These are phyloP conservation scores for Tetanocera ferruginea DNA, from an alignment of 2,888 invertebrate species.

Conservation along the genomic window DNA sequence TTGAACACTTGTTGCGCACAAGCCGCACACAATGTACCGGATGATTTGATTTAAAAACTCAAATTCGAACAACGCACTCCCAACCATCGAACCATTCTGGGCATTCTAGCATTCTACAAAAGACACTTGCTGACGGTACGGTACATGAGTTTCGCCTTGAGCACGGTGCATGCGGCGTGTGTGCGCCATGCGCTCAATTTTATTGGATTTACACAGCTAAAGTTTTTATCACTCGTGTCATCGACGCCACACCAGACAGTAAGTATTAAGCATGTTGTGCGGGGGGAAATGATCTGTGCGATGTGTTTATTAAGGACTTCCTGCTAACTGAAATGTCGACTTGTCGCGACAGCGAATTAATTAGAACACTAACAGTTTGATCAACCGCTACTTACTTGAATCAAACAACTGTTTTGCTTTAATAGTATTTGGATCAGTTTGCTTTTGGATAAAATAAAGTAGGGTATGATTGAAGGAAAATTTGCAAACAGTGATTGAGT, in stretches of 20 bases:
- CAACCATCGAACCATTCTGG: neutral
- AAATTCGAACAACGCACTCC: neutral
- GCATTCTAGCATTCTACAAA: neutral
- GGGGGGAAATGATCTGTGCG: conserved; percentile 1
- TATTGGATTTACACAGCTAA: conserved; percentile 56
- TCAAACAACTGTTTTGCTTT: no score
- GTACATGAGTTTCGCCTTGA: neutral
- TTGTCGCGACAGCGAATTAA: conserved; percentile 63
- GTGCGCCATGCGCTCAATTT: conserved; percentile 60
- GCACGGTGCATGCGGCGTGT: conserved; percentile 50
- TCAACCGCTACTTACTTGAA: conserved; percentile 32
- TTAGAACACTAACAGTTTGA: conserved; percentile 61
- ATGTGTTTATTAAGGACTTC: conserved; percentile 62
- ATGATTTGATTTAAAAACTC: conserved; percentile 7
- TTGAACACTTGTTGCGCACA: conserved; percentile 17
- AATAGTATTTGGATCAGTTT: no score
- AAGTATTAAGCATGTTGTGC: neutral
- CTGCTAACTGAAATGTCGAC: conserved; percentile 52
- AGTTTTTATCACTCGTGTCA: conserved; percentile 6
- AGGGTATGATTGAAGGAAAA: no score
- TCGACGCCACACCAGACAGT: conserved; percentile 1
- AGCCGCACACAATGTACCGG: neutral
- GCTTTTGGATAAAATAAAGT: no score
- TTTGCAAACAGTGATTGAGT: no score
- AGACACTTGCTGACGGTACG: neutral